Evolutionary conservation across 2,888 invertebrate species (phyloP), one percentile per base, ranked within the genome.

Genomic region (Bembecia ichneumoniformis): DNA sequence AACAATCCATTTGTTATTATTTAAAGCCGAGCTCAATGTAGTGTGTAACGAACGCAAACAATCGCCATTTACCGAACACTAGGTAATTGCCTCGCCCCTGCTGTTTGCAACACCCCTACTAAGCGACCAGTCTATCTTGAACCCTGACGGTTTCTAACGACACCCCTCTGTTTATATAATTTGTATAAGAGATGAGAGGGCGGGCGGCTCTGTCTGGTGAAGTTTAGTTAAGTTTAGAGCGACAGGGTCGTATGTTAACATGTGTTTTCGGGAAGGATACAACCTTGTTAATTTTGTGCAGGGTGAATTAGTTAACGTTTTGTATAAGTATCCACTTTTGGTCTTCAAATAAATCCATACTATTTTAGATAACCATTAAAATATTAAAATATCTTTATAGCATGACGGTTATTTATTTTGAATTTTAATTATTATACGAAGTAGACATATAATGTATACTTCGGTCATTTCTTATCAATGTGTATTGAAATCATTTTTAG

Each of bases 1-100:
- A 68, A 77, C 74, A 73, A 78, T 77, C 57, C 60, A 78, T 81
- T 79, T 76, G 78, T 78, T 78, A 79, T 80, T 79, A 74, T 82
- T 78, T 73, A 78, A 74, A 45, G 62, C 58, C 62, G 56, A 68
- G 71, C 74, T 68, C 59, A 55, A 58, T 58, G 57, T 52, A 66
- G 62, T 58, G 60, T 60, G 67, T 59, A 60, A 66, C 69, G 69
- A 73, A 68, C 59, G 67, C 69, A 75, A 77, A 79, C 79, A 81
- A 74, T 71, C 64, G 63, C 58, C 65, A 62, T 66, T 71, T 66
- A 68, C 64, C 63, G 60, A 70, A 74, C 76, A 72, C 73, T 73
- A 70, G 75, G 77, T 71, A 77, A 82, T 81, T 77, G 78, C 69
- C 49, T 66, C 61, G 58, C 72, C 78, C 82, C 75, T 66, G 63